Conservation (phyloP, 2,888 invertebrate genomes). For the Thelaira solivaga region DNA sequence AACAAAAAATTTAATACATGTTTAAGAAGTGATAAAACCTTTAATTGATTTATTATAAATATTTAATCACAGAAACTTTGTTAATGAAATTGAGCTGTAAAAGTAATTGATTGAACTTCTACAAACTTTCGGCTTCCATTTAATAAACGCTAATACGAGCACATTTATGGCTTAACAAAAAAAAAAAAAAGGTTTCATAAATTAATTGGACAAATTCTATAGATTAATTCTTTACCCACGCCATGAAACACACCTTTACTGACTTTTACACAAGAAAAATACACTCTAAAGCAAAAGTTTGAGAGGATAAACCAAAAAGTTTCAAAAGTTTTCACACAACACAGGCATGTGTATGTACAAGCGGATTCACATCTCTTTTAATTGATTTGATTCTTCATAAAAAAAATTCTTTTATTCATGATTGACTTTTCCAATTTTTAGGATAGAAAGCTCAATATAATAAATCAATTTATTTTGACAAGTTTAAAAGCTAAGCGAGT, state of each 20-base stretch:
- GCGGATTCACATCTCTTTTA: conserved; percentile 1
- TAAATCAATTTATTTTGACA: conserved; percentile 58
- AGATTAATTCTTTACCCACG: neutral
- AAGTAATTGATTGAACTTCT: no score
- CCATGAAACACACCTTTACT: neutral
- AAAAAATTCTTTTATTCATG: neutral
- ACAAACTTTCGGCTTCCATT: neutral
- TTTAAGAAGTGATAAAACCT: no score
- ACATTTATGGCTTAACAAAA: conserved; percentile 19
- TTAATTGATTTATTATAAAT: no score
- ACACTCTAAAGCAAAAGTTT: conserved; percentile 15
- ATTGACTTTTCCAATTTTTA: conserved; percentile 48
- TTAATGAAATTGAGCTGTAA: no score
- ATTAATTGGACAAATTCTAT: conserved; percentile 52
- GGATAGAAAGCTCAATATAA: conserved; percentile 51
- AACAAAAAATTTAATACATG: no score
- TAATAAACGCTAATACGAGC: no score
- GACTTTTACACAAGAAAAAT: neutral
- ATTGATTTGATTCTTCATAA: neutral
- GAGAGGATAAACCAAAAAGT: conserved; percentile 33
- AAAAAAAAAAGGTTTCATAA: conserved; percentile 41
- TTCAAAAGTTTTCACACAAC: conserved; percentile 33
- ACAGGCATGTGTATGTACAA: no score
- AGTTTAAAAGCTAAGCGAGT: neutral
- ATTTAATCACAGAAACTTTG: no score